Evolutionary conservation across 2,113 vertebrate genomes (phyloP), one percentile per base, ranked within the genome.

Genomic region (Colius striatus): DNA sequence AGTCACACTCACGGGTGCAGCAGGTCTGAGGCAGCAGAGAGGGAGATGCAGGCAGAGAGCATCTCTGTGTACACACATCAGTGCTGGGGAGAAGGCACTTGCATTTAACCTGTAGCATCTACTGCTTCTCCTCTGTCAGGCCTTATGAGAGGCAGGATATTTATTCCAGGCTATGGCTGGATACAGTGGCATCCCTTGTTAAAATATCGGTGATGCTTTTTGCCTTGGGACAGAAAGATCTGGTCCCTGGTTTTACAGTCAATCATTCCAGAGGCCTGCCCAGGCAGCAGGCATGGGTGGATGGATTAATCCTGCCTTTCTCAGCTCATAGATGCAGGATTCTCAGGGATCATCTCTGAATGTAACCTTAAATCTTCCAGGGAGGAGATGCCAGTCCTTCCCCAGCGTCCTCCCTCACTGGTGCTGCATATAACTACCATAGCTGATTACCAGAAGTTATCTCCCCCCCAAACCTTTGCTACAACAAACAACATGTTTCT

Each of bases 91-190:
- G 38, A 60, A 68, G 48, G 2, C n/a, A 16, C 36, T 53, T 68
- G 54, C n/a, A 43, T 50, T 53, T 34, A 21, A 62, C 21, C 36
- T 20, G 36, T n/a, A 36, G 54, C 48, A 36, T 18, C 18, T 53
- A 8, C 5, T 51, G 6, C 61, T 67, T 61, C 81, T 67, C 54
- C 36, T 68, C n/a, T n/a, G 13, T 9, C 65, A 73, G 76, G 66
- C 11, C 5, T 89, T 20, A 17, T 0, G 0, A 17, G 1, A 3
- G 18, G 48, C 53, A 45, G 54, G 81, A 20, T 22, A 34, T 70
- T 74, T 66, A 66, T 80, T 55, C 36, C 41, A 71, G 62, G 47
- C 26, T 43, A 7, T 0, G 4, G n/a, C 51, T 41, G 45, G 57
- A 53, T 53, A 43, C 32, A 16, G 81, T 12, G 41, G 8, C 72